Evolutionary conservation across 2,113 vertebrate genomes (phyloP), one percentile per base, ranked within the genome.

Genomic region (Steatornis caripensis): DNA sequence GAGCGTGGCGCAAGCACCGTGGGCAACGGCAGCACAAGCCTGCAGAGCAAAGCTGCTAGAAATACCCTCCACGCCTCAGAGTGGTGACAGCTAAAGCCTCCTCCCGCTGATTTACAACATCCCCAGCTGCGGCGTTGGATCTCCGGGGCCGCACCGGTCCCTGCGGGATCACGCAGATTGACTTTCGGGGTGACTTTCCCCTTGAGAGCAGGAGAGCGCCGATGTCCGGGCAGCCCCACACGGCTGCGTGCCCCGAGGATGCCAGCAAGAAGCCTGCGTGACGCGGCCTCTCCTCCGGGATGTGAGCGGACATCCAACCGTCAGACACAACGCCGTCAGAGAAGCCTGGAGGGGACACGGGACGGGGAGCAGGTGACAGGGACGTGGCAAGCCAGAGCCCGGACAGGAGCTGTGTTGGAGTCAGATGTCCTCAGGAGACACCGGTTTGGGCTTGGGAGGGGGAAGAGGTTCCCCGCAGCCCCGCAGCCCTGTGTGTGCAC

Each of bases 81-180:
- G 79, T 8, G 4, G 68, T 75, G 61, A 62, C 84, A 68, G 84
- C 53, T 55, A 26, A n/a, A 76, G 10, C 69, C 20, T 49, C 71
- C 32, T 55, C 21, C 27, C 54, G n/a, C 49, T 51, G 60, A 83
- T 90, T 93, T 89, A 84, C 62, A 34, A 3, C 54, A 37, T 48
- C 82, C 43, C 61, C 90, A 78, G 87, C 77, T 82, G 71, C 22
- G 30, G 66, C 2, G 0, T 16, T 45, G 48, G 65, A 39, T 84
- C 29, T 34, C 36, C 0, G 2, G 34, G 34, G 30, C 27, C 2
- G 0, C 21, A 4, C 18, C 41, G 34, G 29, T 77, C 49, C 43
- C 43, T 11, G 21, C 0, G 3, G 64, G 51, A 58, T 77, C 37
- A 11, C 2, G 37, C 37, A 53, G 57, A 46, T 1, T 20, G 37